These are phyloP conservation scores for Stercorarius parasiticus DNA, from an alignment of 2,113 vertebrate species.

Conservation along the genomic window DNA sequence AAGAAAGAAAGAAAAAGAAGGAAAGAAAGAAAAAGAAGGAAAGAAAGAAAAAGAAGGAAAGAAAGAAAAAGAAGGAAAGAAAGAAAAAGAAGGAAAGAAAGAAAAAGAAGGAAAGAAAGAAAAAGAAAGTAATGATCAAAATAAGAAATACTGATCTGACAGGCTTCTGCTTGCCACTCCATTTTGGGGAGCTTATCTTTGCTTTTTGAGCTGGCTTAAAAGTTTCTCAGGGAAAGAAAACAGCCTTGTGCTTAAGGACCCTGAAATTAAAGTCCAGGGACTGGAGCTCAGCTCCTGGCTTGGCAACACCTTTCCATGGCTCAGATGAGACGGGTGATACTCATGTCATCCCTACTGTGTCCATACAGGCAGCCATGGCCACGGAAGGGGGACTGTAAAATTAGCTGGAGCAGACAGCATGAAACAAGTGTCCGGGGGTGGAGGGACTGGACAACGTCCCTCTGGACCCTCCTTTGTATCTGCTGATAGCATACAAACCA, in stretches of 20 bases:
- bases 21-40: too few species aligned
- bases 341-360: too few species aligned
- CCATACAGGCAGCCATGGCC: too few species aligned
- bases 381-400: not conserved
- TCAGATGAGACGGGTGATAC: accelerated
- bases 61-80: too few species aligned
- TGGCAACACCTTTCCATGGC: not conserved
- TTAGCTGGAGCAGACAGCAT: not conserved
- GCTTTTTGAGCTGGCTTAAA: not conserved
- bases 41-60: too few species aligned
- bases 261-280: not conserved
- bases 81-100: too few species aligned
- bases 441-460: not conserved
- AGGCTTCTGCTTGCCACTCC: not conserved
- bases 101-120: not conserved
- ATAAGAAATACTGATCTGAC: not conserved
- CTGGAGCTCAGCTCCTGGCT: not conserved
- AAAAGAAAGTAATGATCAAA: not conserved
- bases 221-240: not conserved
- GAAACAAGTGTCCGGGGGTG: not conserved
- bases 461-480: not conserved
- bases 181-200: not conserved
- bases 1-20: too few species aligned
- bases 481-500: not conserved
- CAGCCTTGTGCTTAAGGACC: not conserved